These are phyloP conservation scores for Hephaestus fuliginosus DNA, from an alignment of 2,797 vertebrate species.

Conservation along the genomic window DNA sequence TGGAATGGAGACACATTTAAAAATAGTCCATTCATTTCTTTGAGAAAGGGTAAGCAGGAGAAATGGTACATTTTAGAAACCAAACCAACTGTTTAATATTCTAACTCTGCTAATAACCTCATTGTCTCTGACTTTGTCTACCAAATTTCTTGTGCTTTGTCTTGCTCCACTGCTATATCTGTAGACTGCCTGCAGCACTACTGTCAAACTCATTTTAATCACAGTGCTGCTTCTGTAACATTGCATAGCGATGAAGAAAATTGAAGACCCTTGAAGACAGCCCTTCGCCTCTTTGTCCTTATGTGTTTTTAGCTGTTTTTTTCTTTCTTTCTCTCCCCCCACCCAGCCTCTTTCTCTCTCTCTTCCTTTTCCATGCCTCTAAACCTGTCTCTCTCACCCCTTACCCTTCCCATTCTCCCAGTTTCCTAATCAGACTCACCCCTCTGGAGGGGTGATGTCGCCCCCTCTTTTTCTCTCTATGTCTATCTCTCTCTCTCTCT, in stretches of 20 bases:
- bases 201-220: conserved; percentile 79
- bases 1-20: neutral
- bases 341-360: neutral
- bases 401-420: conserved; percentile 22
- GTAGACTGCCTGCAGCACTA: conserved; percentile 66
- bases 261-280: conserved; percentile 73
- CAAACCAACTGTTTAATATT: conserved; percentile 22
- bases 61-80: neutral
- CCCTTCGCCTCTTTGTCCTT: conserved; percentile 40
- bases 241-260: conserved; percentile 63
- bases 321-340: neutral
- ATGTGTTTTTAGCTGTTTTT: conserved; percentile 21
- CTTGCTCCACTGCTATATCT: conserved; percentile 73
- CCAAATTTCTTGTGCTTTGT: conserved; percentile 47
- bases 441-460: conserved; percentile 29
- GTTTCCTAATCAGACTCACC: conserved; percentile 54
- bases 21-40: neutral
- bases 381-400: conserved; percentile 5
- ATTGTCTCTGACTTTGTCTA: conserved; percentile 70
- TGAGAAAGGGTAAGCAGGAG: neutral
- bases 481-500: conserved; percentile 4
- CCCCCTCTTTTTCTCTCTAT: conserved; percentile 10
- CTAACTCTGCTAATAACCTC: conserved; percentile 34
- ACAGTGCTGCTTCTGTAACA: conserved; percentile 69
- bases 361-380: neutral